Evolutionary conservation across 2,797 vertebrate genomes (phyloP), one percentile per base, ranked within the genome.

Genomic region (Pitangus sulphuratus): DNA sequence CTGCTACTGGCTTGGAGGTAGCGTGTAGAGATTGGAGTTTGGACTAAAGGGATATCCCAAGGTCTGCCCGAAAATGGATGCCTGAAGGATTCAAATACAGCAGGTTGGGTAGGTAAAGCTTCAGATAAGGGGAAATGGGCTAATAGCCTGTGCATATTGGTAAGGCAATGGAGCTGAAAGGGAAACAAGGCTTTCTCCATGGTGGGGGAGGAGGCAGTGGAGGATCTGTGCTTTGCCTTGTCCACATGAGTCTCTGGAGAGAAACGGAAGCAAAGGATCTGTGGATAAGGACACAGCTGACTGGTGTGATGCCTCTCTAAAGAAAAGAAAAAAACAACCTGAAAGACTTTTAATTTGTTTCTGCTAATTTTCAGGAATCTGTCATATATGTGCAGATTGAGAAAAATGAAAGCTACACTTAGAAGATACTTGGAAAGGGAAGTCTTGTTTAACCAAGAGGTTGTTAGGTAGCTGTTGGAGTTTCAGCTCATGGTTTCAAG

Each of bases 11-110:
- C 64, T 91, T 4, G 1, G 21, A 79, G 22, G 14, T 8, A n/a
- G 33, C 0, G 0, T 26, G 20, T 19, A 48, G 70, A 35, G 64
- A 6, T 3, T 54, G 37, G 24, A 61, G 15, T 45, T 3, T 83
- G 71, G 15, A n/a, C 19, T 45, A 35, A 69, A 70, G n/a, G 9
- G 25, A 9, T 83, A 51, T 50, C 25, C 50, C 50, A 64, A 56
- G 53, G 12, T 66, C 66, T 89, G 1, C 0, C 17, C 26, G 31
- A 48, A 47, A 88, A 45, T 24, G 45, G 37, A 12, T 69, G 50
- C 13, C 45, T 48, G 54, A 76, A 92, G 42, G 42, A 54, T 28
- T 80, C 15, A 30, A 45, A 61, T 6, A 21, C 21, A 48, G 54
- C 13, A 33, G 35, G 26, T 58, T 81, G 53, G 37, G 37, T 8